Conservation (phyloP, 2,797 vertebrate genomes). For the Eulemur rubriventer region DNA sequence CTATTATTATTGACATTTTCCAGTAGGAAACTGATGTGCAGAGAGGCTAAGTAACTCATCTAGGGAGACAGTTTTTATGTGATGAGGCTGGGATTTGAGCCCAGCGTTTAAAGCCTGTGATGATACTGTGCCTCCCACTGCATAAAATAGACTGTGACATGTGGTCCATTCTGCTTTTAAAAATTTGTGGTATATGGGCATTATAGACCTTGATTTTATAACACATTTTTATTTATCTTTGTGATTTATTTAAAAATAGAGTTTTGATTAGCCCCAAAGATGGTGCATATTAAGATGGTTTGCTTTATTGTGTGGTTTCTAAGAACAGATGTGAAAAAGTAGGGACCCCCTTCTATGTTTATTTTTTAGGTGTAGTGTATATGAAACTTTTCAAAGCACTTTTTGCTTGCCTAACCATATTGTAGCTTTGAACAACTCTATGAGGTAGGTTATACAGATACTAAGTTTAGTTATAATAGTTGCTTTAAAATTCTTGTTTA, state of each 20-base stretch:
- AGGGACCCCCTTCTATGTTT: neutral
- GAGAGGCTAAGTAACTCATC: neutral
- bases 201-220: neutral
- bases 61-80: neutral
- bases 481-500: neutral
- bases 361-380: neutral
- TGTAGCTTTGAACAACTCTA: conserved; percentile 16
- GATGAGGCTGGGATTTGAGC: neutral
- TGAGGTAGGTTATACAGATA: neutral
- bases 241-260: neutral
- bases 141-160: neutral
- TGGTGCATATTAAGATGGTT: neutral
- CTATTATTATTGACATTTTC: neutral
- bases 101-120: neutral
- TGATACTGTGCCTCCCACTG: neutral
- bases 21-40: neutral
- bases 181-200: neutral
- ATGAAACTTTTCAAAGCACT: neutral
- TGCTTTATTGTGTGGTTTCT: neutral
- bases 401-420: neutral
- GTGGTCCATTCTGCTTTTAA: neutral
- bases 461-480: neutral
- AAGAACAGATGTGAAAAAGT: neutral
- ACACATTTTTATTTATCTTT: neutral
- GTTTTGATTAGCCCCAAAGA: neutral